Evolutionary conservation across 2,888 invertebrate genomes (phyloP).

Genomic region (Thyatira batis): DNA sequence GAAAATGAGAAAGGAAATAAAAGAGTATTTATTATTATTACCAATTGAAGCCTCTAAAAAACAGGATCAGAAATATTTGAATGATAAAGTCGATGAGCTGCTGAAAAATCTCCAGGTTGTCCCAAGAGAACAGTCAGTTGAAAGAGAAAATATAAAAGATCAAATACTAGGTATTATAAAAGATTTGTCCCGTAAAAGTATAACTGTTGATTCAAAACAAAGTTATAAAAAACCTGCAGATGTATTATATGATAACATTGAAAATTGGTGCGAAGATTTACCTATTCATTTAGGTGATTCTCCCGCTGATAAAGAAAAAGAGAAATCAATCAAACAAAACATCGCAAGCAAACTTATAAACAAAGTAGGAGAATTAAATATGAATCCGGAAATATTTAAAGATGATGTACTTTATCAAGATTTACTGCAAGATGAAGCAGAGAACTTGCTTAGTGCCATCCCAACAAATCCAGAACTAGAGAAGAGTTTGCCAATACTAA

Average conservation of each 20-base stretch:
- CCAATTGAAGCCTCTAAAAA: slow-evolving; percentile 20
- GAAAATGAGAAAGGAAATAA: slow-evolving; percentile 13
- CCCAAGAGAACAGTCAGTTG: background rate
- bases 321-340: slow-evolving; percentile 36
- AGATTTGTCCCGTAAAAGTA: background rate
- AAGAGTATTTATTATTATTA: slow-evolving; percentile 13
- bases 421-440: slow-evolving; percentile 45
- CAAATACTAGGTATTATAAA: background rate
- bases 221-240: slow-evolving; percentile 28
- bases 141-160: background rate
- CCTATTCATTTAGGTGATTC: slow-evolving; percentile 25
- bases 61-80: slow-evolving; percentile 10
- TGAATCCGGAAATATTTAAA: slow-evolving; percentile 48
- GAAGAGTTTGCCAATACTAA: slow-evolving; percentile 26
- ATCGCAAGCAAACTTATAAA: slow-evolving; percentile 36
- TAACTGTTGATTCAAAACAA: background rate
- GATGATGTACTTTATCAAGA: slow-evolving; percentile 48
- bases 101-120: slow-evolving; percentile 8
- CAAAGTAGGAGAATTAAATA: slow-evolving; percentile 49
- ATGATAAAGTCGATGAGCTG: slow-evolving; percentile 17
- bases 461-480: slow-evolving; percentile 22
- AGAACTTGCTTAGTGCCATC: slow-evolving; percentile 33
- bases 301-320: slow-evolving; percentile 26
- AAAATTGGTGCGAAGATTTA: slow-evolving; percentile 40
- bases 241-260: slow-evolving; percentile 35